These are phyloP conservation scores for Ophion ellenae DNA, from an alignment of 2,888 invertebrate genomes.

Conservation along the genomic window DNA sequence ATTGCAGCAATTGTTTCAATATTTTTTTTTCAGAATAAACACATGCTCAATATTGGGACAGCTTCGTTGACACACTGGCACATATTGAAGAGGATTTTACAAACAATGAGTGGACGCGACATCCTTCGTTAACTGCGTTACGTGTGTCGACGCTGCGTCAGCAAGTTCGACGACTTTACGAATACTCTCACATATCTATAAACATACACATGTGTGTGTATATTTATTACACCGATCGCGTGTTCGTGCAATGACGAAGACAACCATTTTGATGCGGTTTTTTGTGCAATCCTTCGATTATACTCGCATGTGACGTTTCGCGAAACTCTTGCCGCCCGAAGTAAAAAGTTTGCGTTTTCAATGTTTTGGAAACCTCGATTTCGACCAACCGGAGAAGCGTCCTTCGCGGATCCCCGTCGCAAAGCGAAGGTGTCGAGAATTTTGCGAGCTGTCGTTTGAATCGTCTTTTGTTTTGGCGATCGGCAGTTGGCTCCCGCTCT, in stretches of 20 bases:
- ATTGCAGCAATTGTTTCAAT: background rate
- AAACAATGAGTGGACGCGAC: conserved; percentile 13
- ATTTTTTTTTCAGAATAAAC: background rate
- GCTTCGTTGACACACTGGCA: conserved; percentile 53
- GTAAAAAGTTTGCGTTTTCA: conserved; percentile 38
- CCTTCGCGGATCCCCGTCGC: background rate
- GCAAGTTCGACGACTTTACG: conserved; percentile 38
- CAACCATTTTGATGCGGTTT: conserved; percentile 16
- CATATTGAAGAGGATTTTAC: conserved; percentile 37
- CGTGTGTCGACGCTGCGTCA: conserved; percentile 54
- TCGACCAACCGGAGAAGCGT: conserved; percentile 38
- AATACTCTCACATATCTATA: background rate
- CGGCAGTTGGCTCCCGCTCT: conserved; percentile 8
- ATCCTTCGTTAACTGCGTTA: conserved; percentile 47
- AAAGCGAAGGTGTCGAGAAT: conserved; percentile 1
- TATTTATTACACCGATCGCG: background rate
- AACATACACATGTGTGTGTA: too few species aligned
- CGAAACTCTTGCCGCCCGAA: background rate
- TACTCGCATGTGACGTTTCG: conserved; percentile 16
- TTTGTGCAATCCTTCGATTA: conserved; percentile 34
- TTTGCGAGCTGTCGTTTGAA: background rate
- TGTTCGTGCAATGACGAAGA: conserved; percentile 35
- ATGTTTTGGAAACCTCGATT: conserved; percentile 60
- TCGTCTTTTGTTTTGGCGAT: conserved; percentile 10
- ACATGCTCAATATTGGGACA: background rate